Evolutionary conservation across 2,888 invertebrate genomes (phyloP), one percentile per base, ranked within the genome.

Genomic region (Drosophila lacicola): DNA sequence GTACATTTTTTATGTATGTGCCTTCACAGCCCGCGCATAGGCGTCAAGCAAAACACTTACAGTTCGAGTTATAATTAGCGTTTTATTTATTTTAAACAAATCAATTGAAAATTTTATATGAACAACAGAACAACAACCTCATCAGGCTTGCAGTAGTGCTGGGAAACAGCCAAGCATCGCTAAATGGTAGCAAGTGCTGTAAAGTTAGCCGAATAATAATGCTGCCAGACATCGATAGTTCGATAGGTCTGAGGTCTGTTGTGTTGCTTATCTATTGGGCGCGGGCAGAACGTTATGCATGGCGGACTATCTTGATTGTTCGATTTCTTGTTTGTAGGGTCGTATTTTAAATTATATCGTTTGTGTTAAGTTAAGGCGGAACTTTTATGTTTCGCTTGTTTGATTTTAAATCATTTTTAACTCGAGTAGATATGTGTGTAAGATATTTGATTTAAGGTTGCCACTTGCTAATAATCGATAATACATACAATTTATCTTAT

Each of bases 51-150:
- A 45, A 21, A 61, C 44, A 78, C 80, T 80, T 82, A 80, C 80
- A 55, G 19, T 72, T 42, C 34, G 6, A 39, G 4, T 51, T 44
- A 14, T 34, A 14, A 3, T 10, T 34, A 37, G 14, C 14, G 4
- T 39, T 37, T 42, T 17, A 39, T 2, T 39, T 37, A 25, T 51
- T 58, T n/a, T 39, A 21, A 8, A 47, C 17, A 54, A 60, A 46
- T 45, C 10, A 67, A 46, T 44, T 13, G 11, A n/a, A 25, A 54
- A 50, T 55, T 66, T 51, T 17, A 2, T 5, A 25, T 34, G 41
- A 41, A 62, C 37, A 73, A 78, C 55, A 78, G 61, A 73, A 76
- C 57, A 55, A 66, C 53, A 77, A 73, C n/a, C 56, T 42, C 44
- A 50, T 34, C 29, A 45, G 47, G 45, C 47, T 66, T 53, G 67